Conservation (phyloP, 2,888 invertebrate genomes). For the Dasypolia templi region DNA sequence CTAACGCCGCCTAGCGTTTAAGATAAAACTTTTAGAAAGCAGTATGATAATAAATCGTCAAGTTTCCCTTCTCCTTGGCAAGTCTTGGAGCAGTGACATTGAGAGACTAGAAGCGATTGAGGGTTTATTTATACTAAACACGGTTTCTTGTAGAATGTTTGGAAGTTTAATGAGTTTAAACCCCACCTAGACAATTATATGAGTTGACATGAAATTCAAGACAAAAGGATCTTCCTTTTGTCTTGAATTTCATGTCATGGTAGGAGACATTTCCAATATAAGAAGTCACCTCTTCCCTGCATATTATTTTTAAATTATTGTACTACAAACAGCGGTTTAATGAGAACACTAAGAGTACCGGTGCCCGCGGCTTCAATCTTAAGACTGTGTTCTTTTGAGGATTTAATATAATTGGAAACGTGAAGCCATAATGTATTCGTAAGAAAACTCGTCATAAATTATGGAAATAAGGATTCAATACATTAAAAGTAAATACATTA, state of each 20-base stretch:
- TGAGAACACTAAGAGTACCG: neutral
- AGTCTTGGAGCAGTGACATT: slow-evolving; percentile 67
- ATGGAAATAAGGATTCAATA: neutral
- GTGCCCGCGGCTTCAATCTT: neutral
- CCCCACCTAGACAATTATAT: neutral
- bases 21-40: slow-evolving; percentile 88
- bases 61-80: slow-evolving; percentile 84
- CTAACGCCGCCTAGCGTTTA: slow-evolving; percentile 82
- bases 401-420: neutral
- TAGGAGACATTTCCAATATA: neutral
- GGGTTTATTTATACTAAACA: neutral
- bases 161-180: neutral
- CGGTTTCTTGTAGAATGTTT: neutral
- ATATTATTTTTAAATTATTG: neutral
- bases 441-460: neutral
- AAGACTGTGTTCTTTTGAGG: neutral
- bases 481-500: neutral
- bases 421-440: too few relatives aligned
- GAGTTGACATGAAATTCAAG: neutral
- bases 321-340: neutral
- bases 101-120: slow-evolving; percentile 66
- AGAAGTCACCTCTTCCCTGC: neutral
- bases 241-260: too few relatives aligned
- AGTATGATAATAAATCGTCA: slow-evolving; percentile 87
- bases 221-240: too few relatives aligned